Evolutionary conservation across 2,888 invertebrate species (phyloP).

Genomic region (Cephalotes varians): DNA sequence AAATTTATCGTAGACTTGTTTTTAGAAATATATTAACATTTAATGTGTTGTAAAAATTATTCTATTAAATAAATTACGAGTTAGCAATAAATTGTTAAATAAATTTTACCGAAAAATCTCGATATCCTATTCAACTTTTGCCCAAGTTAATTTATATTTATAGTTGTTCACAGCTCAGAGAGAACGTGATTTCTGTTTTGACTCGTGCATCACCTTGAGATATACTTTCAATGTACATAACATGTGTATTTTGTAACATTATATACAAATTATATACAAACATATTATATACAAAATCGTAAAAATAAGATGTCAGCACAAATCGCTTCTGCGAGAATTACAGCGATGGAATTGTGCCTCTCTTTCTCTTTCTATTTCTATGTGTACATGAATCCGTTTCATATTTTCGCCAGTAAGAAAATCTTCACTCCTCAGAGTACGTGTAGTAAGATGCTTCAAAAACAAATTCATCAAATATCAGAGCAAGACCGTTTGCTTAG

Average conservation of each 20-base stretch:
- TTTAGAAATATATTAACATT: not conserved
- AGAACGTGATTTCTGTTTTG: not conserved
- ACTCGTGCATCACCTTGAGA: not conserved
- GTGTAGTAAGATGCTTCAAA: slow-evolving; percentile 11
- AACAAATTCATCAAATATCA: slow-evolving; percentile 34
- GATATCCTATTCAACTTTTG: not conserved
- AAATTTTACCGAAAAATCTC: not conserved
- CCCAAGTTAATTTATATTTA: not conserved
- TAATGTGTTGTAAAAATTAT: not conserved
- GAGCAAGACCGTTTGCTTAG: not conserved
- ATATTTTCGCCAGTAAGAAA: slow-evolving; percentile 13
- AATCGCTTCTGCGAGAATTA: not conserved
- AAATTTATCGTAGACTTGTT: not conserved
- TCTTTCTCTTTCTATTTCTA: not conserved
- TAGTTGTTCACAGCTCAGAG: not conserved
- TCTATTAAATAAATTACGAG: not conserved
- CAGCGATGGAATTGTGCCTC: not conserved
- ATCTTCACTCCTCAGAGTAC: not conserved
- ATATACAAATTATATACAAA: not conserved
- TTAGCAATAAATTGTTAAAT: not conserved
- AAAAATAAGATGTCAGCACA: not conserved
- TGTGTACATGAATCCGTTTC: not conserved
- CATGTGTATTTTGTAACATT: too few species aligned
- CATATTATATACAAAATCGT: not conserved
- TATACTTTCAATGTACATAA: not conserved